A percentile compares a stretch with the other conserved stretches of the same genome.
These are phyloP conservation scores for Lacerta bilineata DNA, from an alignment of 2,797 vertebrate species.

Conservation along the genomic window DNA sequence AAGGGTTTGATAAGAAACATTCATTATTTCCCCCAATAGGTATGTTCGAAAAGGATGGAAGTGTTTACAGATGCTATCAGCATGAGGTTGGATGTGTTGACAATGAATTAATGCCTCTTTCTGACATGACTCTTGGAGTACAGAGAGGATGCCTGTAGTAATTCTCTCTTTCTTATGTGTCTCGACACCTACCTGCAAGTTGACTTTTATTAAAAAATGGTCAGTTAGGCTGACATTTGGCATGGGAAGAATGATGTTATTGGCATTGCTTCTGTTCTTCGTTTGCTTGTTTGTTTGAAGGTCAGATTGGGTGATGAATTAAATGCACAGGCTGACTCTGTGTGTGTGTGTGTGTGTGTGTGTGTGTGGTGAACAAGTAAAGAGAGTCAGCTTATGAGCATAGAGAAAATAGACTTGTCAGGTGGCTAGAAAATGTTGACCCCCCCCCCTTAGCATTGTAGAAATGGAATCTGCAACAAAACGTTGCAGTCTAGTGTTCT, in stretches of 20 bases:
- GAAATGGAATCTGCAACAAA: background rate
- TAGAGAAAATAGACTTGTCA: background rate
- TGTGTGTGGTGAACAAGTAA: background rate
- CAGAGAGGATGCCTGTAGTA: slow-evolving; percentile 8
- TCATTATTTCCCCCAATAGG: slow-evolving; percentile 39
- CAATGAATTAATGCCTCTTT: slow-evolving; percentile 58
- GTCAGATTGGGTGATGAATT: background rate
- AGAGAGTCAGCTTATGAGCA: fast-evolving
- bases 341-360: too few species aligned
- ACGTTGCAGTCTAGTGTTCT: background rate
- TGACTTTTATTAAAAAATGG: slow-evolving; percentile 37
- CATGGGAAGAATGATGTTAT: slow-evolving; percentile 14
- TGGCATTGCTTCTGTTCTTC: background rate
- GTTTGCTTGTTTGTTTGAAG: slow-evolving; percentile 1
- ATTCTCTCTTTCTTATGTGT: background rate
- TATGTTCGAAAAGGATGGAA: slow-evolving; percentile 41
- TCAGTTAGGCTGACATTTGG: slow-evolving; percentile 8
- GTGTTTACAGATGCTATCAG: slow-evolving; percentile 52
- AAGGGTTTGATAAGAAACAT: slow-evolving; percentile 22
- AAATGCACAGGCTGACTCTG: background rate
- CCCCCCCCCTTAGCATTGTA: background rate
- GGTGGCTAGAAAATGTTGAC: background rate
- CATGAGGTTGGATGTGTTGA: slow-evolving; percentile 37
- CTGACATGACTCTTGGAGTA: slow-evolving; percentile 25
- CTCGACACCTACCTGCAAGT: background rate